Evolutionary conservation across 2,113 vertebrate genomes (phyloP).

Genomic region (Phalacrocorax brasilianus): DNA sequence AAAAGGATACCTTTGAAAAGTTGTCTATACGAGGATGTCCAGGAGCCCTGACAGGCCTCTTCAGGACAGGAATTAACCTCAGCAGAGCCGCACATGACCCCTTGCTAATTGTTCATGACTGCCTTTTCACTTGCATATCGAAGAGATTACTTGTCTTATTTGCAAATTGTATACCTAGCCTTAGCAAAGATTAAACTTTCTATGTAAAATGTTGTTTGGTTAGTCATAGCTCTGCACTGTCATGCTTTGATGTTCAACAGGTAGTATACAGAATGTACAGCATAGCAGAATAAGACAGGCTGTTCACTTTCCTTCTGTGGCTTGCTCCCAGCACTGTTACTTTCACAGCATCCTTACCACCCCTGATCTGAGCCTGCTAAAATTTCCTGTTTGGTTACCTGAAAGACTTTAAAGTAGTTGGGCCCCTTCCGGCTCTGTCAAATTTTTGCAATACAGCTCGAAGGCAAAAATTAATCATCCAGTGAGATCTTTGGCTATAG

Average conservation of each 20-base stretch:
- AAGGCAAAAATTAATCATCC: neutral
- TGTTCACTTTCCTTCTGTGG: neutral
- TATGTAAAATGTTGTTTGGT: neutral
- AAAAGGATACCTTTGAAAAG: neutral
- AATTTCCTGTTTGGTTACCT: neutral
- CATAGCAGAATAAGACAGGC: neutral
- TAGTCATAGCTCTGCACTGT: neutral
- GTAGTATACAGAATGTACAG: neutral
- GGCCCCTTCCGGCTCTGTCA: neutral
- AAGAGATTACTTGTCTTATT: neutral
- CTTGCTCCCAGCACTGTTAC: neutral
- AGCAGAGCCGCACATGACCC: neutral
- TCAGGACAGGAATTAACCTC: neutral
- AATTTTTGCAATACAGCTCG: neutral
- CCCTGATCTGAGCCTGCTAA: neutral
- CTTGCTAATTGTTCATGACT: neutral
- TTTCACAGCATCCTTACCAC: neutral
- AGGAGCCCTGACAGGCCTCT: neutral
- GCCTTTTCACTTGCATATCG: neutral
- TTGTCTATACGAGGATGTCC: neutral
- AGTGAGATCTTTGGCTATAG: neutral
- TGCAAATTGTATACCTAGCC: neutral
- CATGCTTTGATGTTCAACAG: neutral
- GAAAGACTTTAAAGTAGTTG: neutral
- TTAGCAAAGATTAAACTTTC: neutral